Evolutionary conservation across 2,888 invertebrate genomes (phyloP).

Genomic region (Pristionchus entomophagus): DNA sequence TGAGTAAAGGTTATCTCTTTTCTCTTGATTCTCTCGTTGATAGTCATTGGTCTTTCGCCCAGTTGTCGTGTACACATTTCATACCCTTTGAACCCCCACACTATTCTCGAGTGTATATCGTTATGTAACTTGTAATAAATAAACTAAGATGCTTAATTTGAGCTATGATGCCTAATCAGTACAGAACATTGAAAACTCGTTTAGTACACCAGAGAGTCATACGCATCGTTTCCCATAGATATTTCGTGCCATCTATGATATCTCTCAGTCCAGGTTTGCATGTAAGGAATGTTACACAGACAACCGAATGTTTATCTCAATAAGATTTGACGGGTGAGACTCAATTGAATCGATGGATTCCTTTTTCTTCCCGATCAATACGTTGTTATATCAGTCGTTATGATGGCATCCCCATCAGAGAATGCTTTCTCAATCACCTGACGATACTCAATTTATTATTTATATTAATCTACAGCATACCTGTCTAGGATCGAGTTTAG

Average conservation of each 20-base stretch:
- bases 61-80: conserved; percentile 3
- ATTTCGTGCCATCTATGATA: too few species aligned
- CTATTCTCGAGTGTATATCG: neutral
- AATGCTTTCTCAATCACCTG: conserved; percentile 13
- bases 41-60: neutral
- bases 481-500: conserved; percentile 34
- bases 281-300: too few species aligned
- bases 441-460: neutral
- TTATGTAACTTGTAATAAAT: conserved; percentile 3
- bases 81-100: neutral
- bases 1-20: neutral
- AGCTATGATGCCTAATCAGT: too few species aligned
- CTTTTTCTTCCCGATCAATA: conserved; percentile 13
- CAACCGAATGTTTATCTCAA: conserved; percentile 37
- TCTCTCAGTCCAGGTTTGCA: too few species aligned
- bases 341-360: neutral
- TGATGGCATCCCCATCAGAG: neutral
- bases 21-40: neutral
- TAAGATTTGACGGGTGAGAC: conserved; percentile 19
- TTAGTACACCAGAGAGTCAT: too few species aligned
- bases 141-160: too few species aligned
- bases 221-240: too few species aligned
- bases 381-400: conserved; percentile 13
- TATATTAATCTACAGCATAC: neutral
- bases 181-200: too few species aligned